These are phyloP conservation scores for Catalaphyllia jardinei DNA, from an alignment of 64 coral and sea anemone species.

Conservation along the genomic window DNA sequence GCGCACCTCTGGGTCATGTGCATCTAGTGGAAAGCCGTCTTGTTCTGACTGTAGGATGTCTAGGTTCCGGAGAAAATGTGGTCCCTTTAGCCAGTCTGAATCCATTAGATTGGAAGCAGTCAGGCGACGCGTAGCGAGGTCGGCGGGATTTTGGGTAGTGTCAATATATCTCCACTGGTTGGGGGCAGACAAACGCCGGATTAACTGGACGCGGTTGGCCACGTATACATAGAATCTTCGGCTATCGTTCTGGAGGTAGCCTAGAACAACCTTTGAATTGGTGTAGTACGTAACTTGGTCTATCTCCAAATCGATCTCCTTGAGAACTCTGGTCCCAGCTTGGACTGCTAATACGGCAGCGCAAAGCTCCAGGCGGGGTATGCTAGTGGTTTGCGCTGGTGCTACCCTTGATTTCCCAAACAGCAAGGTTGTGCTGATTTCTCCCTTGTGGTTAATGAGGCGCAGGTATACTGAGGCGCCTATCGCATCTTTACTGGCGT, in stretches of 20 bases:
- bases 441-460: not conserved
- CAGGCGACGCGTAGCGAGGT: slow-evolving; percentile 50
- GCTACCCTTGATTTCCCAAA: slow-evolving; percentile 2
- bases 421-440: not conserved
- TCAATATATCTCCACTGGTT: slow-evolving; percentile 50
- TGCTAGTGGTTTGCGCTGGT: slow-evolving; percentile 12
- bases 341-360: not conserved
- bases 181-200: slow-evolving; percentile 24
- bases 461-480: slow-evolving; percentile 1
- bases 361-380: slow-evolving; percentile 18
- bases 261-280: not conserved
- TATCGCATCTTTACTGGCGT: slow-evolving; percentile 18
- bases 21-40: slow-evolving; percentile 30
- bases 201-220: slow-evolving; percentile 46
- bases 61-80: slow-evolving; percentile 18
- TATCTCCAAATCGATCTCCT: slow-evolving; percentile 15
- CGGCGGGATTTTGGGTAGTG: slow-evolving; percentile 50
- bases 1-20: slow-evolving; percentile 45
- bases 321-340: not conserved
- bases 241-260: not conserved
- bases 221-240: slow-evolving; percentile 41
- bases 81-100: slow-evolving; percentile 51
- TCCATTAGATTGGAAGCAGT: slow-evolving; percentile 1
- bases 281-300: not conserved
- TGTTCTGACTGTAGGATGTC: not conserved